phyloP scores from a whole-genome alignment of 2,113 vertebrate species.

The Piaya cayana region DNA sequence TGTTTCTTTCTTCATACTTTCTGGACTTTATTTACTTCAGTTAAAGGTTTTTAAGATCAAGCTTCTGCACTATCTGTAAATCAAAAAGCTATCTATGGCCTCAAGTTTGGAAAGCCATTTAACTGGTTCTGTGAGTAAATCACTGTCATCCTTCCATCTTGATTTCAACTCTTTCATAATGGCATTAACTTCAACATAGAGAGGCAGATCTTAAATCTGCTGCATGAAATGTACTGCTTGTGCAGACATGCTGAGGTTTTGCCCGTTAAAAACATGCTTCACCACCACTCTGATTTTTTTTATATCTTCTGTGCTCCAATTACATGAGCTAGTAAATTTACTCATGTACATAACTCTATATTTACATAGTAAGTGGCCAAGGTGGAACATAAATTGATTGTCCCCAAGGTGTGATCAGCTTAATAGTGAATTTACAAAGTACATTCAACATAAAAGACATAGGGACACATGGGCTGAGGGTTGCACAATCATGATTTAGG shows the following conservation, averaged over 20 bases:
- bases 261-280: not conserved
- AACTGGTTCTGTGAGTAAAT: constrained; percentile 67
- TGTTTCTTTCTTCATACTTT: not conserved
- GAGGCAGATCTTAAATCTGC: constrained; percentile 10
- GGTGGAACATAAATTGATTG: not conserved
- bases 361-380: not conserved
- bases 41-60: not conserved
- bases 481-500: not conserved
- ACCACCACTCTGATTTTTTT: not conserved
- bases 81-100: constrained; percentile 8
- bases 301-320: not conserved
- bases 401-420: not conserved
- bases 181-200: not conserved
- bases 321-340: not conserved
- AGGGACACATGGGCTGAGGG: not conserved
- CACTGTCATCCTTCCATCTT: constrained; percentile 38
- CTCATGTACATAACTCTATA: not conserved
- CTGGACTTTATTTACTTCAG: not conserved
- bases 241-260: constrained; percentile 31
- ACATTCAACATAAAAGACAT: not conserved
- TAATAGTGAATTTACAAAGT: not conserved
- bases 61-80: constrained; percentile 13
- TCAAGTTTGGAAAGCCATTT: constrained; percentile 56
- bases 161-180: constrained; percentile 57
- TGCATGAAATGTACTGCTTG: constrained; percentile 17